Percentiles rank a stretch among this genome's conserved stretches.
These are phyloP conservation scores for Hirudinaria manillensis DNA, from an alignment of 2,888 invertebrate genomes.

Conservation along the genomic window DNA sequence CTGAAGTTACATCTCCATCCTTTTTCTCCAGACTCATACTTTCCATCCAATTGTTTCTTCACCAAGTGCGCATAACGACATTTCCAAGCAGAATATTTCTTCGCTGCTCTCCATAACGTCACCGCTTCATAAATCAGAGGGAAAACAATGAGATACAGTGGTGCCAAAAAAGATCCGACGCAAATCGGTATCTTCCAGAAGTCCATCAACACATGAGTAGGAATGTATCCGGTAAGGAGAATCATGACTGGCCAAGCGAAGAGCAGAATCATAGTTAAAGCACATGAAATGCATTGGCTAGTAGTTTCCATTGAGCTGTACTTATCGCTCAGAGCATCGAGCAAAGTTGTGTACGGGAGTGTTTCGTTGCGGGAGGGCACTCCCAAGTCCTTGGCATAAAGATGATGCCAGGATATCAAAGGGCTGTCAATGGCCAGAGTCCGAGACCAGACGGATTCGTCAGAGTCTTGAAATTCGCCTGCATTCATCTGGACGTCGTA, in stretches of 20 bases:
- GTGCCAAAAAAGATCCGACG: not conserved
- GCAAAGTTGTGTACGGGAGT: not conserved
- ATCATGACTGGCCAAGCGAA: not conserved
- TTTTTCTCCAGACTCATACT: not conserved
- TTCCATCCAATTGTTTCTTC: not conserved
- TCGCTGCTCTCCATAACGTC: not conserved
- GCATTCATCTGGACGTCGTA: constrained; percentile 6
- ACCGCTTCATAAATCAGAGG: not conserved
- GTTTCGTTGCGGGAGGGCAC: too few species aligned
- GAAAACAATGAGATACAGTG: not conserved
- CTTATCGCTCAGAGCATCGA: not conserved
- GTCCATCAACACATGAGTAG: not conserved
- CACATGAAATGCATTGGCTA: not conserved
- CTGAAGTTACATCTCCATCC: constrained; percentile 1
- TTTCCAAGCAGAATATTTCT: constrained; percentile 14
- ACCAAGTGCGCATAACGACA: not conserved
- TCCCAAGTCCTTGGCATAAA: not conserved
- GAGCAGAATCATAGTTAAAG: not conserved
- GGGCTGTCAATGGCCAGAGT: constrained; percentile 21
- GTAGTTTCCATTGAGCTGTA: too few species aligned
- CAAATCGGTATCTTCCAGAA: not conserved
- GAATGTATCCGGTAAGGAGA: not conserved
- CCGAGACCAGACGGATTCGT: not conserved
- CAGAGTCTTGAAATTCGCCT: not conserved
- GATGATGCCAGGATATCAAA: constrained; percentile 13